Conservation (phyloP, 2,113 vertebrate species). For the Alosa alosa region DNA sequence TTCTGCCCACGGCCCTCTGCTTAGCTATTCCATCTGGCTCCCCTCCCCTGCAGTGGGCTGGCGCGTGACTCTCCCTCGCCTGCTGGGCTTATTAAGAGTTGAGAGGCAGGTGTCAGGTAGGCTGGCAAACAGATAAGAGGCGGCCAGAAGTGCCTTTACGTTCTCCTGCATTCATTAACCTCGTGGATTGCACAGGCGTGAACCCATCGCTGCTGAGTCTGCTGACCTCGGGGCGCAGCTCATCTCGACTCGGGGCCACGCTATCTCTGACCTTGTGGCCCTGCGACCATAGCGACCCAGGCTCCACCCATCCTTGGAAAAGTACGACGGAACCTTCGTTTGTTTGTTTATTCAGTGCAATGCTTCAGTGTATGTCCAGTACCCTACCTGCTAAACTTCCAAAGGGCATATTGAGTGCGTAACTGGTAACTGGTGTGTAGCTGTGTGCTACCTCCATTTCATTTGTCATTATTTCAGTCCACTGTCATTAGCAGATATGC, state of each 20-base stretch:
- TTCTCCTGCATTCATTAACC: constrained; percentile 28
- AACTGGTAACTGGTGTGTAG: not conserved
- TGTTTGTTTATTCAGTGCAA: not conserved
- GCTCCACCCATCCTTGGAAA: not conserved
- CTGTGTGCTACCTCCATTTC: not conserved
- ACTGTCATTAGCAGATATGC: not conserved
- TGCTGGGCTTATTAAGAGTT: constrained; percentile 29
- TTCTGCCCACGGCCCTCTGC: not conserved
- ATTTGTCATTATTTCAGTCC: not conserved
- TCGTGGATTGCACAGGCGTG: not conserved
- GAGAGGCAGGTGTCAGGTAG: constrained; percentile 11
- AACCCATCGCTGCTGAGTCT: not conserved
- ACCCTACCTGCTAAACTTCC: too few species aligned
- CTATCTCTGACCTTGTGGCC: too few species aligned
- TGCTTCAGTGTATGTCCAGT: not conserved
- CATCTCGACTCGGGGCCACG: not conserved
- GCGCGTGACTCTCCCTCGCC: not conserved
- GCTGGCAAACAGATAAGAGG: constrained; percentile 1
- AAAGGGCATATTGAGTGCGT: not conserved
- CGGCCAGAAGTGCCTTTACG: not conserved
- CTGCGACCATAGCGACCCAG: not conserved
- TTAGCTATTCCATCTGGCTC: constrained; percentile 28
- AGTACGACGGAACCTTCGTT: not conserved
- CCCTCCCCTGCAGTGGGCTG: not conserved
- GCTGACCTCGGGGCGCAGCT: not conserved